phyloP scores from a whole-genome alignment of 2,888 invertebrate species.

The Apamea monoglypha region DNA sequence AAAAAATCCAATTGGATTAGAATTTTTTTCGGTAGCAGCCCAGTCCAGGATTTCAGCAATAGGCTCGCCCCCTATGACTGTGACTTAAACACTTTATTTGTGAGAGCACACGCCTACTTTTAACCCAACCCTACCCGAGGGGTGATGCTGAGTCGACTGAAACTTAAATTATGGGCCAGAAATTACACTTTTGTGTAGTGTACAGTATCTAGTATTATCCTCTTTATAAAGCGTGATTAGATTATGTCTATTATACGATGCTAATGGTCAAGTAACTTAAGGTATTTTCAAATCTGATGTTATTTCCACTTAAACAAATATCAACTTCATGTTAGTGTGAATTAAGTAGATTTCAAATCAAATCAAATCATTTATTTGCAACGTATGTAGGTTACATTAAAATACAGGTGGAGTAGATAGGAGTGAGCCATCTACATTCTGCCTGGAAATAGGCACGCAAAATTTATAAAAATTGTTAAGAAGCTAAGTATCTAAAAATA shows the following conservation, averaged over 20 bases:
- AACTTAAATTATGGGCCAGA: slow-evolving; percentile 5
- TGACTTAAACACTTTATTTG: neutral
- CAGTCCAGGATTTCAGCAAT: neutral
- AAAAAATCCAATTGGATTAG: neutral
- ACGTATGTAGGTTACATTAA: too few relatives aligned
- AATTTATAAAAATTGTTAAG: too few relatives aligned
- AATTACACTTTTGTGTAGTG: slow-evolving; percentile 10
- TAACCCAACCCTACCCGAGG: neutral
- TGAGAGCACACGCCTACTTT: neutral
- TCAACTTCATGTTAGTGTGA: neutral
- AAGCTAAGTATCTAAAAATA: too few relatives aligned
- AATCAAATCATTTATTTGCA: too few relatives aligned
- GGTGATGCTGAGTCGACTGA: neutral
- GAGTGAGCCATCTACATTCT: too few relatives aligned
- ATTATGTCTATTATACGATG: neutral
- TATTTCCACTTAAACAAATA: neutral
- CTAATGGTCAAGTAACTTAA: neutral
- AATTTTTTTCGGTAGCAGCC: neutral
- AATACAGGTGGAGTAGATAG: too few relatives aligned
- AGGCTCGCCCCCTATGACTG: neutral
- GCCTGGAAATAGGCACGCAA: too few relatives aligned
- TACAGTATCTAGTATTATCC: slow-evolving; percentile 18
- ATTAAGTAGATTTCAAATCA: too few relatives aligned
- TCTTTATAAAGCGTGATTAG: neutral
- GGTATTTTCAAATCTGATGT: neutral